Conservation (phyloP, 2,888 invertebrate genomes). For the Agonopterix arenella region DNA sequence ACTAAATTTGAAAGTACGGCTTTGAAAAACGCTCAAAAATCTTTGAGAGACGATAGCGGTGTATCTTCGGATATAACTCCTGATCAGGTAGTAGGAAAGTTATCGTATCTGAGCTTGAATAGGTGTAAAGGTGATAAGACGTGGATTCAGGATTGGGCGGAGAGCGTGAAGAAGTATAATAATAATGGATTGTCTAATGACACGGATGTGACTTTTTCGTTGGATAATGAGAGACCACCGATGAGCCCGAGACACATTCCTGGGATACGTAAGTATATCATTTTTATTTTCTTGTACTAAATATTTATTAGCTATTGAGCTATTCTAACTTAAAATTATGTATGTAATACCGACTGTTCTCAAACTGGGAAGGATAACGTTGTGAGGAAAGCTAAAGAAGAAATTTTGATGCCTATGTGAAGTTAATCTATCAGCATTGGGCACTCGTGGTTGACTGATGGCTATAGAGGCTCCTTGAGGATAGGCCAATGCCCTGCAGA, state of each 20-base stretch:
- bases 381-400: too few species aligned
- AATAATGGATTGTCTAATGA: conserved; percentile 44
- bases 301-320: too few species aligned
- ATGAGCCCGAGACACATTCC: conserved; percentile 54
- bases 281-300: too few species aligned
- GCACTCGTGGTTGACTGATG: too few species aligned
- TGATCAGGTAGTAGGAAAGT: conserved; percentile 55
- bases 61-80: conserved; percentile 40
- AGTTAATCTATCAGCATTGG: too few species aligned
- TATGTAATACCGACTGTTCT: too few species aligned
- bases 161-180: conserved; percentile 76
- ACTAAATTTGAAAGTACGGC: conserved; percentile 61
- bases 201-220: conserved; percentile 26
- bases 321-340: too few species aligned
- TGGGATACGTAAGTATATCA: conserved; percentile 52
- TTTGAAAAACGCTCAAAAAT: conserved; percentile 55
- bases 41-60: conserved; percentile 43
- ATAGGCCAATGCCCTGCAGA: too few species aligned
- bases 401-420: too few species aligned
- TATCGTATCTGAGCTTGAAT: conserved; percentile 66
- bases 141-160: conserved; percentile 82
- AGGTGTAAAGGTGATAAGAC: conserved; percentile 71
- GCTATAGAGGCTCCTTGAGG: too few species aligned
- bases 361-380: too few species aligned
- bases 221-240: conserved; percentile 51